Evolutionary conservation across 2,888 invertebrate genomes (phyloP), one percentile per base, ranked within the genome.

Genomic region (Pediacus dermestoides): DNA sequence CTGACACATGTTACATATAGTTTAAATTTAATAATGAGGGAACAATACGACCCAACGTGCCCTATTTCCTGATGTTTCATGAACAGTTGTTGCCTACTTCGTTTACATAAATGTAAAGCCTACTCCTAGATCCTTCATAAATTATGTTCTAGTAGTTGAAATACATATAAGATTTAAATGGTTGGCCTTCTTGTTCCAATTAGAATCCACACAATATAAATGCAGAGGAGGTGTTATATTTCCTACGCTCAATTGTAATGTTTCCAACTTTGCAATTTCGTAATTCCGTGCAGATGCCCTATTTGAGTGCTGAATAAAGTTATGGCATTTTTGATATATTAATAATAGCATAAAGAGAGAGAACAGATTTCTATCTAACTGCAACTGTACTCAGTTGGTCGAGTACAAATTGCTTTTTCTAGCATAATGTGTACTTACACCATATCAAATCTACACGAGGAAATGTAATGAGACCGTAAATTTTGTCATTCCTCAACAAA

Each of bases 181-280:
- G 6, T 18, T 18, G 21, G 21, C 21, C 21, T 18, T 18, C 21
- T 18, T 18, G n/a, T 18, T 18, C 21, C n/a, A 18, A 18, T 18
- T 18, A 7, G 21, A 18, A 18, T 18, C 6, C 6, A n/a, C n/a
- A 18, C 21, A 18, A 7, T 6, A 7, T 7, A 6, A 18, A 7
- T 18, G 21, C 21, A 18, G 21, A 18, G 21, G 21, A 18, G 21
- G 21, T 18, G 21, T 18, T n/a, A 7, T 18, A n/a, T 18, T 18
- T 18, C 21, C 21, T 18, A 18, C 21, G 21, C 21, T n/a, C 6
- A 6, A 18, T n/a, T n/a, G n/a, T n/a, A n/a, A n/a, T n/a, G n/a
- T n/a, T n/a, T n/a, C n/a, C n/a, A n/a, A n/a, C n/a, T n/a, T n/a
- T n/a, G n/a, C n/a, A n/a, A n/a, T n/a, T n/a, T n/a, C n/a, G n/a